Evolutionary conservation across 2,888 invertebrate genomes (phyloP).

Genomic region (Gymnosoma rotundatum): DNA sequence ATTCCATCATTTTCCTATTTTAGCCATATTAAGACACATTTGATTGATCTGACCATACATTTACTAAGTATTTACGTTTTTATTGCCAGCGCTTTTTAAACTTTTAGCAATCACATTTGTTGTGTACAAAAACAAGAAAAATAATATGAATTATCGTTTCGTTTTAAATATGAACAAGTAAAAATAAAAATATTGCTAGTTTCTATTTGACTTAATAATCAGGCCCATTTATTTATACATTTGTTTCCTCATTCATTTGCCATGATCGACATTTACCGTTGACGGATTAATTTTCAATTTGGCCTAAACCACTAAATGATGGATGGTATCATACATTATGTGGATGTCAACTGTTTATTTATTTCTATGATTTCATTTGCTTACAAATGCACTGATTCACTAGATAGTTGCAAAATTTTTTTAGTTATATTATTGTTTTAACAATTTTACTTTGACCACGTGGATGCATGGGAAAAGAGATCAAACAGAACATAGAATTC

Average conservation of each 20-base stretch:
- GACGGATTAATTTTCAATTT: constrained; percentile 80
- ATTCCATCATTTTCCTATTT: constrained; percentile 48
- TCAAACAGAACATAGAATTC: too few species aligned
- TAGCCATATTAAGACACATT: constrained; percentile 59
- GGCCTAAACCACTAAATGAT: constrained; percentile 78
- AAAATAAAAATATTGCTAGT: background rate
- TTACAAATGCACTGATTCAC: background rate
- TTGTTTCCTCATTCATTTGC: constrained; percentile 46
- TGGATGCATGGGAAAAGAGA: too few species aligned
- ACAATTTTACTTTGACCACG: background rate
- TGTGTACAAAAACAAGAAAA: too few species aligned
- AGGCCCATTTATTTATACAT: constrained; percentile 2
- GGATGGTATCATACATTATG: constrained; percentile 74
- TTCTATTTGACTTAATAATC: constrained; percentile 40
- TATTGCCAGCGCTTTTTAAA: too few species aligned
- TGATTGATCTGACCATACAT: constrained; percentile 59
- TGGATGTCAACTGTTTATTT: constrained; percentile 6
- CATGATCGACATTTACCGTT: constrained; percentile 72
- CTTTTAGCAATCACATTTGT: background rate
- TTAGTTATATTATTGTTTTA: background rate
- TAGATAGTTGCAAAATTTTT: background rate
- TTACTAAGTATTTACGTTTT: background rate
- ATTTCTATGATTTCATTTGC: background rate
- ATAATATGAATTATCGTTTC: constrained; percentile 45
- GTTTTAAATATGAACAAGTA: constrained; percentile 4